These are phyloP conservation scores for Serilophus lunatus DNA, from an alignment of 2,113 vertebrate species.

Conservation along the genomic window DNA sequence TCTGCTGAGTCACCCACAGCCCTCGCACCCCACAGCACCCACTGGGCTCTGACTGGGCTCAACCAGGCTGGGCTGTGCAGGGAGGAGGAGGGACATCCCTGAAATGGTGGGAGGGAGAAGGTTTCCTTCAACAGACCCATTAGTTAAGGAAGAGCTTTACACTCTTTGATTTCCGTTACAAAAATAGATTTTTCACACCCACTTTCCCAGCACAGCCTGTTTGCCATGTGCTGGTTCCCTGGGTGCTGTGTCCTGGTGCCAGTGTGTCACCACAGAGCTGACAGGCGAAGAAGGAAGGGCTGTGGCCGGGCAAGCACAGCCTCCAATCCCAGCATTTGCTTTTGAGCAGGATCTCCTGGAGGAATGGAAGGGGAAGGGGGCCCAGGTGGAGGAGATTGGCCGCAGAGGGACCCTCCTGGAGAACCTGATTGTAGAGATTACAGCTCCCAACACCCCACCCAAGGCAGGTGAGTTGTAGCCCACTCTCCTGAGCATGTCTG, in stretches of 20 bases:
- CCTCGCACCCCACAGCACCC: not conserved
- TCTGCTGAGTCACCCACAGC: not conserved
- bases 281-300: accelerated
- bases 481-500: accelerated
- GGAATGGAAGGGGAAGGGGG: conserved; percentile 84
- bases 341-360: conserved; percentile 78
- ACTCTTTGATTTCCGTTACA: not conserved
- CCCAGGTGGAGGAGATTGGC: conserved; percentile 84
- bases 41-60: not conserved
- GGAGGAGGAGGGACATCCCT: not conserved
- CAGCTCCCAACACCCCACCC: conserved; percentile 81
- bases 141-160: not conserved
- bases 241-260: not conserved
- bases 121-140: not conserved
- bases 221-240: accelerated
- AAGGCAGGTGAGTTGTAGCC: conserved; percentile 71
- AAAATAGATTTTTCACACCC: not conserved
- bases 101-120: not conserved
- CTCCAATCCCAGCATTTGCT: not conserved
- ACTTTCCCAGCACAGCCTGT: accelerated
- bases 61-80: not conserved
- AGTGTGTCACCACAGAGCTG: not conserved
- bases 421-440: conserved; percentile 88
- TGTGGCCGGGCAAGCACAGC: accelerated
- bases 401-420: conserved; percentile 87